Evolutionary conservation across 2,888 invertebrate genomes (phyloP), one percentile per base, ranked within the genome.

Genomic region (Pandemis heparana): DNA sequence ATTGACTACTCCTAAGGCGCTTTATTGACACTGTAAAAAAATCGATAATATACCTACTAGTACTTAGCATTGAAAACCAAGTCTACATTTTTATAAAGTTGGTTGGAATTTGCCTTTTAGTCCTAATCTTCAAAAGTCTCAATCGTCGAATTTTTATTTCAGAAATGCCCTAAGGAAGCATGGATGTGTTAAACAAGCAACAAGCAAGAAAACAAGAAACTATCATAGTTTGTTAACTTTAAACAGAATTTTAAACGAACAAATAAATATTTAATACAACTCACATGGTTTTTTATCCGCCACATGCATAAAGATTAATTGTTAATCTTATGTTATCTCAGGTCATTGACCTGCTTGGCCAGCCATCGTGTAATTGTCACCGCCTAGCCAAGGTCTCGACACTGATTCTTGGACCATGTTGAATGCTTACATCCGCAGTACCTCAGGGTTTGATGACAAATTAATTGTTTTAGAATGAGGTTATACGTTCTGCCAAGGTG

Each of bases 161-260:
- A 91, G 90, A 91, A 91, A 91, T 93, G 93, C 77, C 92, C 93
- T 0, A 80, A 85, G 5, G 79, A 85, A 0, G 82, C 87, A 0
- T 90, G 90, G 89, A 89, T 86, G 71, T 91, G 89, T 75, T 88
- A 69, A 79, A 78, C 6, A 0, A 51, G 38, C 74, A 79, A 78
- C 6, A 0, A 51, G 38, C 74, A 66, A 23, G 62, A 16, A 39
- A 63, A 12, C 1, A 56, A 32, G 8, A 65, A 12, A 56, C 7
- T 61, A 18, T 43, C 14, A 12, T 8, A 39, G 39, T 9, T 61
- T 61, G 39, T 61, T 39, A 61, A 39, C 60, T n/a, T 60, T 7
- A 60, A 56, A 53, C 43, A 39, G 66, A 66, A 39, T 39, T n/a
- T 60, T 7, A 60, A 56, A 53, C 43, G 48, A 71, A 66, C 61